A percentile compares a stretch with the other conserved stretches of the same genome.
phyloP scores from a whole-genome alignment of 2,113 vertebrate species.

The Pavo muticus region DNA sequence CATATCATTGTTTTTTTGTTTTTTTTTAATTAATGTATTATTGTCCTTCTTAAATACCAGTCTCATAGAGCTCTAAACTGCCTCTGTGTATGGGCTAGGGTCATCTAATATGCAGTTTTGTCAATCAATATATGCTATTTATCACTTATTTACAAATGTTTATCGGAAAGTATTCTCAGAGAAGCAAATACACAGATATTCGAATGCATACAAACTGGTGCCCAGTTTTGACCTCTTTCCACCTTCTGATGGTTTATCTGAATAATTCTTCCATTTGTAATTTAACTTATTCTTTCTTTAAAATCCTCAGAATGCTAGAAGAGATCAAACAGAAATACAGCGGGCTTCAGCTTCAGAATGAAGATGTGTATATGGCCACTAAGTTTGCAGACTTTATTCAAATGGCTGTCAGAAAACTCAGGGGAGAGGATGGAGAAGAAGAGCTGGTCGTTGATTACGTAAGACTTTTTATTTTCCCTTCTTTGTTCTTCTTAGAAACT shows the following conservation, averaged over 20 bases:
- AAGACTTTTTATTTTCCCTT: conserved; percentile 48
- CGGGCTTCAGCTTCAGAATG: conserved; percentile 82
- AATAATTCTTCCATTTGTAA: background rate
- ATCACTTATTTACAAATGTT: background rate
- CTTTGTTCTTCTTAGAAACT: background rate
- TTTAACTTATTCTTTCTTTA: background rate
- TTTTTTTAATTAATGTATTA: background rate
- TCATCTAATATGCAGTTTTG: background rate
- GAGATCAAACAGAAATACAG: conserved; percentile 83
- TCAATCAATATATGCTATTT: background rate
- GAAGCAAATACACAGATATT: background rate
- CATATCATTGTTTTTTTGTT: background rate
- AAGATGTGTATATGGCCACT: conserved; percentile 87
- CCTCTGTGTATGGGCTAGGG: background rate
- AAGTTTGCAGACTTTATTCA: conserved; percentile 85
- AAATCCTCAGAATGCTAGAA: conserved; percentile 80
- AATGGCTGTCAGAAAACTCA: conserved; percentile 79
- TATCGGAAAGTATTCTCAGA: background rate
- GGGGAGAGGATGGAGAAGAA: conserved; percentile 80
- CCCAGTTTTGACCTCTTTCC: background rate
- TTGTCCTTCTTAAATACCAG: background rate
- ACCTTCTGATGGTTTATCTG: background rate
- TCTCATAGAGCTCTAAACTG: background rate
- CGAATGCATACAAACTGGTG: background rate
- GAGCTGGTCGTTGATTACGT: conserved; percentile 81